A percentile compares a stretch with the other conserved stretches of the same genome.
Evolutionary conservation across 2,797 vertebrate species (phyloP).

Genomic region (Silurus lanzhouensis): DNA sequence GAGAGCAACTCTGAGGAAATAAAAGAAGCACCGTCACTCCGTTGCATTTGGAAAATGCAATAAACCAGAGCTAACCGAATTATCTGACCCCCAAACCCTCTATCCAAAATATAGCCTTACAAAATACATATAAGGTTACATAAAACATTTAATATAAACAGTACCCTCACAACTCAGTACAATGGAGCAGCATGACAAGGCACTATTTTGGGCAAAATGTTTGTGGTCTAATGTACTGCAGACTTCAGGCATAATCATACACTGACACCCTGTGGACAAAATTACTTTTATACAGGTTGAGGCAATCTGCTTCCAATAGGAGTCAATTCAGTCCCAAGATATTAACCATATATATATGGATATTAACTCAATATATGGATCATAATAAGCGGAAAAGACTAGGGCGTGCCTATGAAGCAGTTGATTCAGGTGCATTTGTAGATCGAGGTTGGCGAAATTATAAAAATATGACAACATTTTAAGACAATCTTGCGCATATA

Average conservation of each 20-base stretch:
- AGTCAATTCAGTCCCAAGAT: not conserved
- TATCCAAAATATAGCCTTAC: not conserved
- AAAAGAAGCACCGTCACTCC: slow-evolving; percentile 86
- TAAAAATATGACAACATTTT: no score
- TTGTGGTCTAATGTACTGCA: not conserved
- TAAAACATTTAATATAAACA: not conserved
- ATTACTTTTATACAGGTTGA: slow-evolving; percentile 1
- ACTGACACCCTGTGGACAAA: slow-evolving; percentile 68
- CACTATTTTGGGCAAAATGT: slow-evolving; percentile 42
- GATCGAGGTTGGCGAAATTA: no score
- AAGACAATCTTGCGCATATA: no score
- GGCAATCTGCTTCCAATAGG: not conserved
- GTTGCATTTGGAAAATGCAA: slow-evolving; percentile 8
- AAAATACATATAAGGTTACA: not conserved
- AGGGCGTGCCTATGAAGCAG: not conserved
- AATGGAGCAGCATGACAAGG: slow-evolving; percentile 47
- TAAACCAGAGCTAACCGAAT: not conserved
- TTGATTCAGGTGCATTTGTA: not conserved
- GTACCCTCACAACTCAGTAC: not conserved
- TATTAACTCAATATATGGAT: not conserved
- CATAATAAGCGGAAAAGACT: not conserved
- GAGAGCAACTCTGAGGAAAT: slow-evolving; percentile 99
- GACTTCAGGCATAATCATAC: slow-evolving; percentile 43
- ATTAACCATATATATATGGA: no score
- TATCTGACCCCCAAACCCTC: not conserved